A percentile compares a stretch with the other conserved stretches of the same genome.
Conservation (phyloP, 2,797 vertebrate genomes). For the Alauda arvensis region DNA sequence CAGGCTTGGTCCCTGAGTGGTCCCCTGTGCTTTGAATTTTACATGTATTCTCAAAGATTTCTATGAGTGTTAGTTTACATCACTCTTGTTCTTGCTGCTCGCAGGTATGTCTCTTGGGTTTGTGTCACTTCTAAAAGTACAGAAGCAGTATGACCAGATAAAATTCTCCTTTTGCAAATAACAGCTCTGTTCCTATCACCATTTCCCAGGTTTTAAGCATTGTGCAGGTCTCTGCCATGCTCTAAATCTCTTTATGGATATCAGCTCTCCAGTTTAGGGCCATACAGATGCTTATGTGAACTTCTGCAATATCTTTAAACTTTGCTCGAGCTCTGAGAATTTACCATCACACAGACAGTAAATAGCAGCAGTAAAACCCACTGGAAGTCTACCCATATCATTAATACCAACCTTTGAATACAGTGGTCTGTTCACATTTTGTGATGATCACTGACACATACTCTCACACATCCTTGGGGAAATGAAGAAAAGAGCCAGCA, state of each 20-base stretch:
- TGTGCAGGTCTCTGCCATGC: background rate
- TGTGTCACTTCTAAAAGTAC: background rate
- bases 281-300: background rate
- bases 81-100: background rate
- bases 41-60: background rate
- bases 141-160: background rate
- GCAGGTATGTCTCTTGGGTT: background rate
- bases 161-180: background rate
- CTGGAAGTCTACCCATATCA: background rate
- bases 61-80: background rate
- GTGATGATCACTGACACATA: background rate
- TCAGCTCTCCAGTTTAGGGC: background rate
- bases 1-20: background rate
- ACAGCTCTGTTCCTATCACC: background rate
- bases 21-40: slow-evolving; percentile 5
- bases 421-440: background rate
- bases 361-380: slow-evolving; percentile 9
- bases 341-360: background rate
- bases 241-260: background rate
- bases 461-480: background rate
- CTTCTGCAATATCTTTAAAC: background rate
- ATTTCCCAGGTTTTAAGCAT: background rate
- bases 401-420: slow-evolving; percentile 22
- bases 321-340: background rate
- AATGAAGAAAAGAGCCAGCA: slow-evolving; percentile 7